Conservation (phyloP, 2,888 invertebrate genomes). For the Syrphus vitripennis region DNA sequence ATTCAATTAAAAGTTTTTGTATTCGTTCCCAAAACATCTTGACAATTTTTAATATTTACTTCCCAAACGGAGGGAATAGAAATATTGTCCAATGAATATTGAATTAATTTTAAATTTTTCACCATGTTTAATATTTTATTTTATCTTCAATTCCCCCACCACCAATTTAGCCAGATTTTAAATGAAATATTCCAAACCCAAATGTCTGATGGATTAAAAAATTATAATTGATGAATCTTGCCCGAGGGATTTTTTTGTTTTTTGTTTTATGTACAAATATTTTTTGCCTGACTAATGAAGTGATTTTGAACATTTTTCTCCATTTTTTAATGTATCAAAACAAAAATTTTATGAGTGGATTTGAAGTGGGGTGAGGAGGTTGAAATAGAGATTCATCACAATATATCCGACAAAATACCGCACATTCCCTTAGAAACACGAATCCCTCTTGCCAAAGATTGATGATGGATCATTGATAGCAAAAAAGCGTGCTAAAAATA, state of each 20-base stretch:
- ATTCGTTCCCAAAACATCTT: neutral
- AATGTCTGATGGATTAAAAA: conserved; percentile 8
- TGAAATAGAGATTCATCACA: neutral
- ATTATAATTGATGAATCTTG: conserved; percentile 48
- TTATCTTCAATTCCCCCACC: neutral
- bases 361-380: neutral
- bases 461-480: neutral
- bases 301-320: neutral
- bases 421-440: neutral
- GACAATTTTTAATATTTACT: neutral
- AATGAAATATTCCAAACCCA: neutral
- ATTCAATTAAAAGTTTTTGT: conserved; percentile 30
- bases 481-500: conserved; percentile 5
- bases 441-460: neutral
- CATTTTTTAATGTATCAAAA: neutral
- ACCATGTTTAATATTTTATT: too few species aligned
- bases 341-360: neutral
- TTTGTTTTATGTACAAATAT: too few species aligned
- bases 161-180: neutral
- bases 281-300: neutral
- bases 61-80: neutral
- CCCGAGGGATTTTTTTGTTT: neutral
- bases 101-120: neutral
- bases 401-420: neutral
- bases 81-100: neutral